phyloP scores from a whole-genome alignment of 2,797 vertebrate species.

The Pseudocheirus occidentalis region DNA sequence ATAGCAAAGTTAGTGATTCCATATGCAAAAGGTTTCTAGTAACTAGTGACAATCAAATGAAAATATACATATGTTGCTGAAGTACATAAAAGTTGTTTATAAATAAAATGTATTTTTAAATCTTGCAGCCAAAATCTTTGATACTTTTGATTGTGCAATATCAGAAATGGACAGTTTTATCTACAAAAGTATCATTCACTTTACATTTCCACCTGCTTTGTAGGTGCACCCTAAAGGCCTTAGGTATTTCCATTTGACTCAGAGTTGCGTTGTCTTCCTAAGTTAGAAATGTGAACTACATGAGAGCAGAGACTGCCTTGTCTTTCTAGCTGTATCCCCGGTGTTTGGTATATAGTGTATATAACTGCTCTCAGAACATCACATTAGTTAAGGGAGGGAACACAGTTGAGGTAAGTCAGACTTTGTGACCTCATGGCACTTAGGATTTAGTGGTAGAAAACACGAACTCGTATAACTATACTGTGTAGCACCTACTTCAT shows the following conservation, averaged over 20 bases:
- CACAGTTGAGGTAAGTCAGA: not conserved
- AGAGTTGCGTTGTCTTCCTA: not conserved
- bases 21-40: not conserved
- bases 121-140: not conserved
- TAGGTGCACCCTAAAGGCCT: not conserved
- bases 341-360: not conserved
- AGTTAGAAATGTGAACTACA: not conserved
- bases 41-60: conserved; percentile 41
- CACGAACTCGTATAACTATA: not conserved
- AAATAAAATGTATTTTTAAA: not conserved
- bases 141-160: not conserved
- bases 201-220: not conserved
- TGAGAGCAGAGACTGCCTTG: not conserved
- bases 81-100: not conserved
- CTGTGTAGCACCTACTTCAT: not conserved
- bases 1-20: conserved; percentile 20
- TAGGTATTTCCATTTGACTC: not conserved
- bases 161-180: not conserved
- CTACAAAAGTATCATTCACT: not conserved
- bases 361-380: not conserved
- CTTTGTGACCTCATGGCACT: not conserved
- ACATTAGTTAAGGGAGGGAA: not conserved
- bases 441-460: not conserved
- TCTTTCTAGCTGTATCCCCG: not conserved
- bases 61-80: conserved; percentile 12